Evolutionary conservation across 1,140 invertebrate species (phyloP), one percentile per base, ranked within the genome.

Genomic region (Antheraea mylitta): DNA sequence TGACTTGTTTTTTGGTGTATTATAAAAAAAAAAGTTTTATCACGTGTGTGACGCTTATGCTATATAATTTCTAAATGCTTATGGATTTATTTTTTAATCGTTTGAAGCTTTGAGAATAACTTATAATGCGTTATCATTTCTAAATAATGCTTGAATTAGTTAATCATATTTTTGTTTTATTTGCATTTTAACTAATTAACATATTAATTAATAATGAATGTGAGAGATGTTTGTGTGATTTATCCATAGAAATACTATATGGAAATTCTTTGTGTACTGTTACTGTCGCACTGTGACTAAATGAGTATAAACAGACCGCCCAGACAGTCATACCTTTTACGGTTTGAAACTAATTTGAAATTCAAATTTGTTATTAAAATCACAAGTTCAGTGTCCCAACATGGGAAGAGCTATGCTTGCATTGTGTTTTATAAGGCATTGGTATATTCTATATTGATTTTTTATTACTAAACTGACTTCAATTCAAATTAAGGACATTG

Each of bases 371-470:
- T 19, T 61, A 22, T 61, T 67, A 70, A 69, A 4, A 42, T 69
- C 19, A 61, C 68, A 67, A 77, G 69, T 69, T 74, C 69, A 74
- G 74, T 75, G 71, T 75, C 74, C 64, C 61, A 16, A 18, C 66
- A 13, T 53, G 16, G 16, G 16, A 53, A 53, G 61, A 67, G 74
- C 75, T 78, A 74, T 75, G 80, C 78, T 80, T 80, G 80, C 45
- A 53, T 53, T 53, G 38, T 11, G 4, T 6, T 53, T 53, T 53
- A 53, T 16, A 53, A 53, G 16, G 16, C 13, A 30, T 11, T 7
- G 38, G 38, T 9, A 11, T 42, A 11, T 42, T 42, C 38, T 8
- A 7, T 9, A 42, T 42, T 42, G 38, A 42, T 4, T 3, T 42
- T 2, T 9, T 9, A 42, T 42, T 42, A 42, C 2, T 42, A 7